These are phyloP conservation scores for Sarcophaga peregrina DNA, from an alignment of 1,140 invertebrate genomes.

Conservation along the genomic window DNA sequence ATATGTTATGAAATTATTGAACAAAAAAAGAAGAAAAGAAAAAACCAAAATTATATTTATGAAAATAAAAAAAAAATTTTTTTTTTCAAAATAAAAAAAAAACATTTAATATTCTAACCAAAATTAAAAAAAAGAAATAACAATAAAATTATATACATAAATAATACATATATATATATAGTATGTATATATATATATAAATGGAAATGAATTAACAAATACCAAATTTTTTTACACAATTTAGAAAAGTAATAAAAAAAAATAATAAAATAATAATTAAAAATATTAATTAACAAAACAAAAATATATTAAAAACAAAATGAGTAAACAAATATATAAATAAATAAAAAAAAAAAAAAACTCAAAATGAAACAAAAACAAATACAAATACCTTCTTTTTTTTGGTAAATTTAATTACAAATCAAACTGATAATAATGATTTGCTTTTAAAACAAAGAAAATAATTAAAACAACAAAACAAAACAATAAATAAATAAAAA, in stretches of 20 bases:
- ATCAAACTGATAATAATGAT: constrained; percentile 20
- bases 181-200: constrained; percentile 3
- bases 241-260: constrained; percentile 15
- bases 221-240: constrained; percentile 26
- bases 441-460: constrained; percentile 23
- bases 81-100: not conserved
- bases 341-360: constrained; percentile 24
- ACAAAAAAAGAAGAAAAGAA: not conserved
- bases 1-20: constrained; percentile 11
- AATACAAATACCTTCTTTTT: not conserved
- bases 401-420: constrained; percentile 28
- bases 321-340: no score
- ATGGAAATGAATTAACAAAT: constrained; percentile 25
- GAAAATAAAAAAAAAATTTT: constrained; percentile 18
- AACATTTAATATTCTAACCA: not conserved
- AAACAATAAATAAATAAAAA: not conserved
- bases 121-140: not conserved
- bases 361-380: constrained; percentile 23
- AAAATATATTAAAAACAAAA: no score
- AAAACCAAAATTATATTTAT: not conserved
- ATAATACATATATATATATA: not conserved
- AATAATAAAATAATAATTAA: not conserved
- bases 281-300: constrained; percentile 4
- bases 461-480: not conserved
- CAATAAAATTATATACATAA: constrained; percentile 11